Percentiles rank a stretch among this genome's conserved stretches.
Conservation (phyloP, 1,140 invertebrate species). For the Aphelinus certus region DNA sequence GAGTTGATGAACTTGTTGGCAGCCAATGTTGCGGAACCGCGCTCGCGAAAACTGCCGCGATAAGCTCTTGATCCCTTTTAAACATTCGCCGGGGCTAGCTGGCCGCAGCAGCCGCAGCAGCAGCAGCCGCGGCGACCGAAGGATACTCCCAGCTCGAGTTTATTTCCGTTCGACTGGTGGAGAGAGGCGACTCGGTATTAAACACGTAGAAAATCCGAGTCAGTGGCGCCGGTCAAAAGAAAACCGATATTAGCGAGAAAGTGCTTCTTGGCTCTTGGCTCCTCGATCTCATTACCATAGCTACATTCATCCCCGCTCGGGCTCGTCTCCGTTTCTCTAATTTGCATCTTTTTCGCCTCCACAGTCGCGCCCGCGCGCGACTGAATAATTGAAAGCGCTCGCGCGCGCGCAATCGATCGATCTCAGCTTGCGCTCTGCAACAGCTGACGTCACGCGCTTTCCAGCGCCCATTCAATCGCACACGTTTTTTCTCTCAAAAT, state of each 20-base stretch:
- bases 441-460: neutral
- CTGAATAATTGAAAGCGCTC: neutral
- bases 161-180: no score
- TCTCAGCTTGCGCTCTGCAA: no score
- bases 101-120: no score
- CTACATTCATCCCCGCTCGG: conserved; percentile 3
- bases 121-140: no score
- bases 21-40: no score
- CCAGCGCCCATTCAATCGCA: neutral
- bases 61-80: no score
- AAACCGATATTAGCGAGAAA: conserved; percentile 15
- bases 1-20: no score
- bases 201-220: no score
- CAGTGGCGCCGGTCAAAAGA: neutral
- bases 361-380: neutral
- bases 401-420: neutral
- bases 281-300: conserved; percentile 16
- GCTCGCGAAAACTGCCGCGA: no score
- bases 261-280: conserved; percentile 14
- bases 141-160: no score
- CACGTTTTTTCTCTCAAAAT: neutral
- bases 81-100: no score
- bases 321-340: conserved; percentile 3
- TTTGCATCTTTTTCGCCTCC: conserved; percentile 19
- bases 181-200: no score